A percentile compares a stretch with the other conserved stretches of the same genome.
Conservation (phyloP, 1,140 invertebrate species). For the Apis laboriosa region DNA sequence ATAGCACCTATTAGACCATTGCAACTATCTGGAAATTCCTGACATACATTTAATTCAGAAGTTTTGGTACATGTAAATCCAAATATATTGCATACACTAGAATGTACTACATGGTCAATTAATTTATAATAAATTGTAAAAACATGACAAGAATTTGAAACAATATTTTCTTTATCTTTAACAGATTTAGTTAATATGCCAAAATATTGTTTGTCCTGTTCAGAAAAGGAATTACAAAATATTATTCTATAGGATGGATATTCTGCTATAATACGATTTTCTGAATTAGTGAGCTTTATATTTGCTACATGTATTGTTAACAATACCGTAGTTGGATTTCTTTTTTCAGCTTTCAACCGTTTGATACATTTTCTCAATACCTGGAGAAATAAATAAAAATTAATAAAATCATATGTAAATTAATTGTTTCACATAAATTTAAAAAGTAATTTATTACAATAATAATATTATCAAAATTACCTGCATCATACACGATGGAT, state of each 20-base stretch:
- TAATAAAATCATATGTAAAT: not conserved
- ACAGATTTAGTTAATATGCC: constrained; percentile 92
- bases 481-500: constrained; percentile 88
- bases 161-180: constrained; percentile 80
- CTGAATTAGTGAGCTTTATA: constrained; percentile 88
- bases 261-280: constrained; percentile 87
- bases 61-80: constrained; percentile 78
- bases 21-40: constrained; percentile 94
- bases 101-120: constrained; percentile 90
- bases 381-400: constrained; percentile 60
- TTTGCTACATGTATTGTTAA: constrained; percentile 91
- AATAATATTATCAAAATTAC: constrained; percentile 54
- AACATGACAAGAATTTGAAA: constrained; percentile 96
- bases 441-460: not conserved
- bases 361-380: constrained; percentile 91
- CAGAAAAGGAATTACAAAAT: constrained; percentile 93
- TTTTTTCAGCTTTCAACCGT: constrained; percentile 93
- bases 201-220: constrained; percentile 95
- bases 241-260: constrained; percentile 93
- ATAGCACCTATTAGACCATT: constrained; percentile 90
- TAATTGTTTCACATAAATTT: not conserved
- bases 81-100: constrained; percentile 75
- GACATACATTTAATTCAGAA: constrained; percentile 83
- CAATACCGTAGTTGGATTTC: constrained; percentile 92
- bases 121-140: constrained; percentile 95